Conservation (phyloP, 2,888 invertebrate species). For the Drosophila robusta region DNA sequence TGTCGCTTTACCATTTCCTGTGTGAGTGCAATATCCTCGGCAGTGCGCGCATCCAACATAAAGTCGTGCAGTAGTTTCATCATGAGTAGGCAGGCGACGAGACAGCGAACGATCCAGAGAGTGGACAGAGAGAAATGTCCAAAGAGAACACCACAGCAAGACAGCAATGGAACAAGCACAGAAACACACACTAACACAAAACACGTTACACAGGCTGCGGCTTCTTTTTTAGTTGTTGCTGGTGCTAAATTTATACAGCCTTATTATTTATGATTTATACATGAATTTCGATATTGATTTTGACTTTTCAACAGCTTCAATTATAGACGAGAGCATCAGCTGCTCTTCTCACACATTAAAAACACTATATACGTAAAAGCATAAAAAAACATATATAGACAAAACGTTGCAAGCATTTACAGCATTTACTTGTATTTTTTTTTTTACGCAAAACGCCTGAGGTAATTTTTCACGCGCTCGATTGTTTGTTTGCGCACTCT, state of each 20-base stretch:
- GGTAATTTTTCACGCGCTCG: constrained; percentile 38
- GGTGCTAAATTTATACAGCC: constrained; percentile 42
- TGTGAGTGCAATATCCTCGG: constrained; percentile 83
- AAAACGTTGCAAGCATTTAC: constrained; percentile 34
- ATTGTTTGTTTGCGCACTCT: constrained; percentile 48
- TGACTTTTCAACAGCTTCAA: constrained; percentile 49
- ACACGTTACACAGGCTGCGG: constrained; percentile 58
- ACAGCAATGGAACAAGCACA: constrained; percentile 23
- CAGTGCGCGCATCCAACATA: constrained; percentile 85
- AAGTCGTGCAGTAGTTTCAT: constrained; percentile 85
- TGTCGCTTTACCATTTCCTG: constrained; percentile 84
- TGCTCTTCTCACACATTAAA: constrained; percentile 41
- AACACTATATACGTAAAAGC: constrained; percentile 1
- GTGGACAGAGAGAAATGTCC: constrained; percentile 13
- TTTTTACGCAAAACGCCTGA: constrained; percentile 25
- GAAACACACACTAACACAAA: constrained; percentile 27
- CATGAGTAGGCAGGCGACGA: constrained; percentile 68
- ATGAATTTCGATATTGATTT: constrained; percentile 66
- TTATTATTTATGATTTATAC: constrained; percentile 62
- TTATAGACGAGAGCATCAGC: constrained; percentile 44
- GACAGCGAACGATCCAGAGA: constrained; percentile 46
- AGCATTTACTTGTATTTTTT: constrained; percentile 24
- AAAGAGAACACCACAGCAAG: constrained; percentile 36
- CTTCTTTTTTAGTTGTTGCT: constrained; percentile 22
- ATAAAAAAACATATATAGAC: constrained; percentile 19